Conservation (phyloP, 2,113 vertebrate species). For the human region DNA sequence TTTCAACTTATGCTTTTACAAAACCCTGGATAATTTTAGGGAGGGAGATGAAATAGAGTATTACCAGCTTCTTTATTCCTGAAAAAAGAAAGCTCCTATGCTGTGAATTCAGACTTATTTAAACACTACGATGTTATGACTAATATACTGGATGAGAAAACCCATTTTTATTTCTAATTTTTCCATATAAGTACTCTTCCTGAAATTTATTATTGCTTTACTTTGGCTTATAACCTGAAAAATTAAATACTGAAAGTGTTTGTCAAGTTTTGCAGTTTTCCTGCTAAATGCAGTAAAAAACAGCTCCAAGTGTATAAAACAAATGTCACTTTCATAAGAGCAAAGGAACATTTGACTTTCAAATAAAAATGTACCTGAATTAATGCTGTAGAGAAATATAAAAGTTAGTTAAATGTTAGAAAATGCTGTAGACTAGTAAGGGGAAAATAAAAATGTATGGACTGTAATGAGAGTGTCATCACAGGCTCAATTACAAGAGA, state of each 20-base stretch:
- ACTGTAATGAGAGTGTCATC: not conserved
- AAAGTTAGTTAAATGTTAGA: conserved; percentile 39
- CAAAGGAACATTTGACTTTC: conserved; percentile 64
- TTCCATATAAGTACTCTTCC: conserved; percentile 44
- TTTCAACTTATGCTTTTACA: not conserved
- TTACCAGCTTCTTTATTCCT: not conserved
- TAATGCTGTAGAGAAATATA: conserved; percentile 8
- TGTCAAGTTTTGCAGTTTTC: conserved; percentile 62
- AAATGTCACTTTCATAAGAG: conserved; percentile 64
- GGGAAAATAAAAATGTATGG: not conserved
- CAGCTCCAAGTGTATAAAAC: conserved; percentile 45
- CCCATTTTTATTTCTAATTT: conserved; percentile 61
- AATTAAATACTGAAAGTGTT: conserved; percentile 55
- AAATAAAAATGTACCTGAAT: conserved; percentile 54
- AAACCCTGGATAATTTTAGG: conserved; percentile 1
- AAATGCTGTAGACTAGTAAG: conserved; percentile 40
- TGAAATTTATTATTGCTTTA: conserved; percentile 70
- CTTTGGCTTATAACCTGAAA: conserved; percentile 50
- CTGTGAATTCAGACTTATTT: conserved; percentile 3
- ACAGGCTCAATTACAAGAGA: not conserved
- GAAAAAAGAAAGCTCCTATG: not conserved
- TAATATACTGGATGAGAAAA: conserved; percentile 57
- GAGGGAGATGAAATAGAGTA: not conserved
- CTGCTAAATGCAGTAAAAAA: conserved; percentile 53
- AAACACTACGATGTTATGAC: not conserved